Base-by-base conservation (phyloP, 2,888 invertebrate genomes). In the Orthosia gracilis region DNA sequence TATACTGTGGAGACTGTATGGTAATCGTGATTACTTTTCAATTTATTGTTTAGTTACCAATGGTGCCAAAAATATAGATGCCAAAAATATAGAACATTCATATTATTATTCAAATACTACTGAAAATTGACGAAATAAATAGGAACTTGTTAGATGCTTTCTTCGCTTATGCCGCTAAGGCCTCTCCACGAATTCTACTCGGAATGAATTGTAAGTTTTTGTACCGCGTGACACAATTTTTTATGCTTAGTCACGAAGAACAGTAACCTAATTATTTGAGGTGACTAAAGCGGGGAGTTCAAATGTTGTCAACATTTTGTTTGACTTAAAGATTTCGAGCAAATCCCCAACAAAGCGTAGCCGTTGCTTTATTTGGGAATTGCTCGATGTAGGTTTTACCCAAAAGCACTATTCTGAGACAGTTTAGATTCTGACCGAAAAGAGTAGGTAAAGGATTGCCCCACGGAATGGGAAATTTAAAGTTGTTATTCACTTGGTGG, bases 21-120 rank as follows among this genome's bases (percentile, higher is more conserved):
- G 57, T 58, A 59, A 57, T 82, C 82, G 85, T 82, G 76, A 82
- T 80, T 76, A 80, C 50, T 69, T 71, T 57, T 66, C 21, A 50
- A 69, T 77, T 73, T 69, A 82, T 75, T 79, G 65, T 69, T 49
- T 62, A 40, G 40, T 7, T 40, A 55, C 23, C 15, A 1, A 4
- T 47, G 55, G 65, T 50, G 52, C 17, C n/a, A 21, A 58, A 45
- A 70, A 47, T 54, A 63, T 63, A 52, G 18, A 23, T 47, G n/a
- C n/a, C n/a, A n/a, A n/a, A n/a, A n/a, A n/a, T n/a, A 17, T 26
- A 26, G 4, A 40, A 47, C 9, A 4, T 57, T 61, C 21, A 17
- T 21, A 21, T 45, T 45, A n/a, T n/a, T 40, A 5, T 58, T 21
- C 11, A 47, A 59, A 72, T 69, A 17, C 23, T 31, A 18, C 9